A percentile compares a stretch with the other conserved stretches of the same genome.
phyloP scores from a whole-genome alignment of 2,113 vertebrate genomes.

The Paedocypris sp. region DNA sequence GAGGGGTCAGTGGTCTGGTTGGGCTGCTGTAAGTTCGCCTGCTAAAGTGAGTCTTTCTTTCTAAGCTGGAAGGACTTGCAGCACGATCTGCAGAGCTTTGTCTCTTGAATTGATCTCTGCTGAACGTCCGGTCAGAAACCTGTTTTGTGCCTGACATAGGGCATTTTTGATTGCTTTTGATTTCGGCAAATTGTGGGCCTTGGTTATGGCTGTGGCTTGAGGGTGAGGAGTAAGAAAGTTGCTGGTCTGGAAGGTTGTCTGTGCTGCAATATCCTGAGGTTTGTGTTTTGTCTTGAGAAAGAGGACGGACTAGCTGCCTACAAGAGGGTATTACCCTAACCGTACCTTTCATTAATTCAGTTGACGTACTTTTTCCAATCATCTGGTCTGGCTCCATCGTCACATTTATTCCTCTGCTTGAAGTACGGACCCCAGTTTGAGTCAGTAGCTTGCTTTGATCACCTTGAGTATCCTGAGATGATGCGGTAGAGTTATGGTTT shows the following conservation, averaged over 20 bases:
- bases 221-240: background rate
- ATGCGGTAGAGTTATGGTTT: slow-evolving; percentile 46
- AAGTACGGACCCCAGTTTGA: slow-evolving; percentile 9
- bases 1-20: slow-evolving; percentile 26
- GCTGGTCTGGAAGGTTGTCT: slow-evolving; percentile 21
- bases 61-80: slow-evolving; percentile 21
- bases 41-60: slow-evolving; percentile 26
- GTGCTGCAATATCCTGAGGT: slow-evolving; percentile 30
- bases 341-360: slow-evolving; percentile 51
- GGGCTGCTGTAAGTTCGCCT: slow-evolving; percentile 31
- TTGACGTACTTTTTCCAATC: slow-evolving; percentile 40
- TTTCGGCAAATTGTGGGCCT: background rate
- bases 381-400: slow-evolving; percentile 22
- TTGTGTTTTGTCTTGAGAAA: slow-evolving; percentile 47
- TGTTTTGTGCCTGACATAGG: background rate
- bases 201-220: background rate
- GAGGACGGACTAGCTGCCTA: slow-evolving; percentile 59
- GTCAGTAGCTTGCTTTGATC: slow-evolving; percentile 11
- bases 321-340: slow-evolving; percentile 52
- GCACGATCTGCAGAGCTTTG: slow-evolving; percentile 30
- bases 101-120: slow-evolving; percentile 11
- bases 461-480: slow-evolving; percentile 35
- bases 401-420: slow-evolving; percentile 24
- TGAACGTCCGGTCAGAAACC: background rate
- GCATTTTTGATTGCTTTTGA: slow-evolving; percentile 11